phyloP scores from a whole-genome alignment of 1,140 invertebrate genomes.

The Pissodes strobi region DNA sequence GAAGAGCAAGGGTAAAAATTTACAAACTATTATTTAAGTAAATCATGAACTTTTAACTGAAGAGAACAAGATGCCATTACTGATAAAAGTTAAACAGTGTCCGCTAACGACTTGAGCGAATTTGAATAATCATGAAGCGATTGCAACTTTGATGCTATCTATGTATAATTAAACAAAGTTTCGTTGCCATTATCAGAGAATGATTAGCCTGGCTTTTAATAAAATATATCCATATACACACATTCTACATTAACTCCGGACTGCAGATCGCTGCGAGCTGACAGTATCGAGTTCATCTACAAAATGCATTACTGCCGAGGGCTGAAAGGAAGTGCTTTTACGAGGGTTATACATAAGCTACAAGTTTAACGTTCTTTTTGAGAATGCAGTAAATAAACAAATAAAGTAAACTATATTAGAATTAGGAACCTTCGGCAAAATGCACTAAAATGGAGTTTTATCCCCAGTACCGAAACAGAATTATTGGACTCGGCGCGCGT shows the following conservation, averaged over 20 bases:
- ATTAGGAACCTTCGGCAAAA: too few species aligned
- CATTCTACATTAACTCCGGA: constrained; percentile 41
- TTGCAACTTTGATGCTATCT: constrained; percentile 28
- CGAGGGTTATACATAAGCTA: too few species aligned
- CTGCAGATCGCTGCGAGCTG: constrained; percentile 32
- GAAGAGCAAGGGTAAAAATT: too few species aligned
- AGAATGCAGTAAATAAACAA: too few species aligned
- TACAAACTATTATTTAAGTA: not conserved
- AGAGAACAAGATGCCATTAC: constrained; percentile 9
- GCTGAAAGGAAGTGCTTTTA: constrained; percentile 39
- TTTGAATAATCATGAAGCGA: constrained; percentile 31
- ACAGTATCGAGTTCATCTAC: constrained; percentile 42
- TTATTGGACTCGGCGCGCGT: too few species aligned
- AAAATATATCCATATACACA: constrained; percentile 46
- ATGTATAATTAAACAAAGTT: constrained; percentile 32
- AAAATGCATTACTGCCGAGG: constrained; percentile 41
- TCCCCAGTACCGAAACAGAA: too few species aligned
- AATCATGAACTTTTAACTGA: constrained; percentile 10
- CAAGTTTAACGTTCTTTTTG: too few species aligned
- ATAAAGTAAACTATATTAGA: too few species aligned
- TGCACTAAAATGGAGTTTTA: too few species aligned
- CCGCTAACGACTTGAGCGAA: constrained; percentile 18
- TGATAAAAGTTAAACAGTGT: constrained; percentile 17
- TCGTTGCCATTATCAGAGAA: constrained; percentile 32
- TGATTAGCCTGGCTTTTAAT: constrained; percentile 39